Conservation (phyloP, 2,888 invertebrate genomes). For the Lydus trimaculatus region DNA sequence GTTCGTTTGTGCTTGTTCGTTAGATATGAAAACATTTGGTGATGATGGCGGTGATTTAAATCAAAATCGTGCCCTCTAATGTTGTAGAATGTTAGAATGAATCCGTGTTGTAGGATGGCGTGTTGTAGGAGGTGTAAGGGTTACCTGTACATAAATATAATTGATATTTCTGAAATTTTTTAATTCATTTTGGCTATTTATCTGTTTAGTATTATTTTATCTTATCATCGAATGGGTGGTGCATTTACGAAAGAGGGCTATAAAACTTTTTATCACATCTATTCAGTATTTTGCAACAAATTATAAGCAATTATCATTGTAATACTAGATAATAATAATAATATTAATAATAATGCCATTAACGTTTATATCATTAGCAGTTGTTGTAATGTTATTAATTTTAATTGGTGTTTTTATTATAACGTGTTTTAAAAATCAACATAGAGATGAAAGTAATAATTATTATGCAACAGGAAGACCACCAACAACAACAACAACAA, state of each 20-base stretch:
- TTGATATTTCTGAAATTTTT: too few relatives aligned
- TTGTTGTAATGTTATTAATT: neutral
- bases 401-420: neutral
- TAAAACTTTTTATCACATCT: neutral
- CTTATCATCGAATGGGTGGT: neutral
- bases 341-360: neutral
- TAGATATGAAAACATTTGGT: too few relatives aligned
- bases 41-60: too few relatives aligned
- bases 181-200: neutral
- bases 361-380: neutral
- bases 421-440: neutral
- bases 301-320: too few relatives aligned
- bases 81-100: too few relatives aligned
- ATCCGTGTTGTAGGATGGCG: too few relatives aligned
- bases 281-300: neutral
- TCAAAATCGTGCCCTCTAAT: too few relatives aligned
- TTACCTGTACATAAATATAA: too few relatives aligned
- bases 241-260: neutral
- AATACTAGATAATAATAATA: neutral
- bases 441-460: neutral
- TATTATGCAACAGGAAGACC: too few relatives aligned
- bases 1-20: too few relatives aligned
- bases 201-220: neutral
- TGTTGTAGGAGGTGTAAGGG: too few relatives aligned
- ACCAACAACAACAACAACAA: neutral